phyloP scores from a whole-genome alignment of 2,888 invertebrate genomes.

The Xanthorhoe designata region DNA sequence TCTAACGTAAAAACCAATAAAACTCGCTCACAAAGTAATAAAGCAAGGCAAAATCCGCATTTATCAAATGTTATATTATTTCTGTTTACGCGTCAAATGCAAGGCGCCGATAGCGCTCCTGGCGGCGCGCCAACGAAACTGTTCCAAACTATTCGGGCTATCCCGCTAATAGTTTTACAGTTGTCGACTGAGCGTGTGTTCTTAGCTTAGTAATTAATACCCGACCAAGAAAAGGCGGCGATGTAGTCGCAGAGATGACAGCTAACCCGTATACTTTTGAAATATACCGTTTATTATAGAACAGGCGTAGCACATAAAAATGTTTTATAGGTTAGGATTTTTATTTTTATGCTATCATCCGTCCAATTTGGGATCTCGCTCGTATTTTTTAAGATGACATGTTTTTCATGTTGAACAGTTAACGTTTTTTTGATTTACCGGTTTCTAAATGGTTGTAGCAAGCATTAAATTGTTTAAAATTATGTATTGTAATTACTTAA shows the following conservation, averaged over 20 bases:
- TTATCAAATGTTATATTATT: conserved; percentile 75
- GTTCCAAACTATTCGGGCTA: conserved; percentile 74
- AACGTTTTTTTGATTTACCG: conserved; percentile 53
- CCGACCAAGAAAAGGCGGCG: conserved; percentile 53
- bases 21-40: conserved; percentile 59
- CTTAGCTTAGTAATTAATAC: conserved; percentile 73
- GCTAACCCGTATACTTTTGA: conserved; percentile 50
- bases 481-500: conserved; percentile 42
- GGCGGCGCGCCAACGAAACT: conserved; percentile 77
- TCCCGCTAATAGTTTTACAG: conserved; percentile 78
- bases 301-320: conserved; percentile 51
- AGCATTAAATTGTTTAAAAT: conserved; percentile 45
- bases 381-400: conserved; percentile 42
- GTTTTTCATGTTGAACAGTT: conserved; percentile 50
- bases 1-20: conserved; percentile 71
- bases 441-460: conserved; percentile 31
- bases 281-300: conserved; percentile 51
- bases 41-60: conserved; percentile 67
- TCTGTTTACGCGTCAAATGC: conserved; percentile 79
- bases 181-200: conserved; percentile 63
- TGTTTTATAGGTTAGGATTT: conserved; percentile 42
- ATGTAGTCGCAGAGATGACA: conserved; percentile 62
- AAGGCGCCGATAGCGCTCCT: conserved; percentile 64
- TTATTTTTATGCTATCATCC: conserved; percentile 34
- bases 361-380: conserved; percentile 32